Percentiles rank a stretch among this genome's conserved stretches.
Evolutionary conservation across 2,888 invertebrate species (phyloP).

Genomic region (Drosophila falleni): DNA sequence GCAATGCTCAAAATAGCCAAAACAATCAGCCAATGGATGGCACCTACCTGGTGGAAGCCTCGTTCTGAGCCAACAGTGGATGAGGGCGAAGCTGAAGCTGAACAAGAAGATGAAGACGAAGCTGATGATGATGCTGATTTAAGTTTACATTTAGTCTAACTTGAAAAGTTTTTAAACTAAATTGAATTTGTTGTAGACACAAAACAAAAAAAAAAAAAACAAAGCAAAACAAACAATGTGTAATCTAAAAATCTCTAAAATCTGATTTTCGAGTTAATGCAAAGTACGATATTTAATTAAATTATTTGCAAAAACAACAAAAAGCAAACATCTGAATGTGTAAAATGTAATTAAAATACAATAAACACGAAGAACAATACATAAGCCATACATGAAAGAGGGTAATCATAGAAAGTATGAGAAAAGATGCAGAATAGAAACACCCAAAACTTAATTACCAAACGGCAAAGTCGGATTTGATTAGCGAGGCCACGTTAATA

Average conservation of each 20-base stretch:
- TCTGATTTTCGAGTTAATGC: slow-evolving; percentile 70
- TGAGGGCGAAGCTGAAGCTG: slow-evolving; percentile 11
- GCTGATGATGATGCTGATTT: slow-evolving; percentile 59
- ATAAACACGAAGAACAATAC: slow-evolving; percentile 35
- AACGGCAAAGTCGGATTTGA: slow-evolving; percentile 69
- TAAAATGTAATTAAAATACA: slow-evolving; percentile 54
- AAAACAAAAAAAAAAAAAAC: slow-evolving; percentile 4
- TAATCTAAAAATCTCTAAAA: slow-evolving; percentile 65
- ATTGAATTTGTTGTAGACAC: slow-evolving; percentile 61
- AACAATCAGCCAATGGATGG: slow-evolving; percentile 93
- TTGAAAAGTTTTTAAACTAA: slow-evolving; percentile 74
- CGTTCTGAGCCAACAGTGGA: slow-evolving; percentile 87
- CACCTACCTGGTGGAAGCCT: slow-evolving; percentile 94
- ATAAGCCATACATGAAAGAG: slow-evolving; percentile 41
- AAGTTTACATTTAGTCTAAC: slow-evolving; percentile 71
- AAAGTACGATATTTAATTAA: slow-evolving; percentile 34
- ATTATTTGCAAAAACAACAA: slow-evolving; percentile 44
- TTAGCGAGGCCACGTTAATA: slow-evolving; percentile 68
- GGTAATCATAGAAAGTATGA: slow-evolving; percentile 14
- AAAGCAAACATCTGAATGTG: slow-evolving; percentile 52
- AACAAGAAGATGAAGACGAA: slow-evolving; percentile 6
- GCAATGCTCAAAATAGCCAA: slow-evolving; percentile 92
- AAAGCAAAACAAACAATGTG: slow-evolving; percentile 26
- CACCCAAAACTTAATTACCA: slow-evolving; percentile 44
- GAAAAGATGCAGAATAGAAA: slow-evolving; percentile 18